These are phyloP conservation scores for Phyllotreta cruciferae DNA, from an alignment of 2,888 invertebrate genomes.

Conservation along the genomic window DNA sequence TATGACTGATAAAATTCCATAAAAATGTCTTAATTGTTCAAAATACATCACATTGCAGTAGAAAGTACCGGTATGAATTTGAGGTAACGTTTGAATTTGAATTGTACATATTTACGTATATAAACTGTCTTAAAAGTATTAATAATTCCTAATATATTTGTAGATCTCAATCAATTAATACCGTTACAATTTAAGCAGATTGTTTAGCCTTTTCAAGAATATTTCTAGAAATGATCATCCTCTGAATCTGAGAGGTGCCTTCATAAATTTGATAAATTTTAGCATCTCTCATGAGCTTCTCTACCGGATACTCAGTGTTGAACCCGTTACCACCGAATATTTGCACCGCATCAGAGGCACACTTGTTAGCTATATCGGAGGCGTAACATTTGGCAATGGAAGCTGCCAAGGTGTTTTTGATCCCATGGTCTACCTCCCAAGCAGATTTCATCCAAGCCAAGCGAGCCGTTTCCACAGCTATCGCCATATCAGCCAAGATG, in stretches of 20 bases:
- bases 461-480: conserved; percentile 84
- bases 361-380: conserved; percentile 92
- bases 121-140: too few relatives aligned
- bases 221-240: conserved; percentile 87
- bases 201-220: conserved; percentile 62
- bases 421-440: conserved; percentile 87
- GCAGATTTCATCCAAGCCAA: conserved; percentile 87
- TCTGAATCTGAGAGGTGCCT: conserved; percentile 96
- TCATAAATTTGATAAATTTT: conserved; percentile 99
- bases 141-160: neutral
- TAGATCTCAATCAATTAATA: neutral
- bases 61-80: too few relatives aligned
- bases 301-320: conserved; percentile 97
- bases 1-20: too few relatives aligned
- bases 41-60: too few relatives aligned
- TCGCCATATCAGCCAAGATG: conserved; percentile 95
- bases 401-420: conserved; percentile 80
- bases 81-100: too few relatives aligned
- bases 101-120: too few relatives aligned
- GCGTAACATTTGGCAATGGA: conserved; percentile 96
- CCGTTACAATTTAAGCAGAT: neutral
- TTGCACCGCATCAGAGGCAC: conserved; percentile 93
- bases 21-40: too few relatives aligned
- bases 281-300: conserved; percentile 99
- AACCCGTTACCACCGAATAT: conserved; percentile 93